Conservation (phyloP, 1,140 invertebrate species). For the Dreissena rostriformis region DNA sequence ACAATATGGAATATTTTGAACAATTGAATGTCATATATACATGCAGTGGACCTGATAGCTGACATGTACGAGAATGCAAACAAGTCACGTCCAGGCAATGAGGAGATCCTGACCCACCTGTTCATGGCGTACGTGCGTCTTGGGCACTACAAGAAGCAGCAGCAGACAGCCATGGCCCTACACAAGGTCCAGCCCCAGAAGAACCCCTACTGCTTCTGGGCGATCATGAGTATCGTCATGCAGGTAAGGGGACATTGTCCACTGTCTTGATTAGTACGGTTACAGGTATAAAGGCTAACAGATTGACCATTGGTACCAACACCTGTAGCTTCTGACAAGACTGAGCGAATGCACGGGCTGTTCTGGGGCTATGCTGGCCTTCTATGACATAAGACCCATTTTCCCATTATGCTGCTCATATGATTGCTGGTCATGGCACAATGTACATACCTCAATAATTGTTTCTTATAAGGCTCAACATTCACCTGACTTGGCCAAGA, state of each 20-base stretch:
- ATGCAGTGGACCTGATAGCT: constrained; percentile 88
- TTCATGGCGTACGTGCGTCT: constrained; percentile 98
- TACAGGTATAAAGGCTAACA: no score
- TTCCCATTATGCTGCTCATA: no score
- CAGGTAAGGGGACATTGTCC: constrained; percentile 84
- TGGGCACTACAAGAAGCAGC: constrained; percentile 94
- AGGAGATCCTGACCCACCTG: constrained; percentile 95
- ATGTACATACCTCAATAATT: not conserved
- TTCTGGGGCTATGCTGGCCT: no score
- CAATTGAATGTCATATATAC: constrained; percentile 13
- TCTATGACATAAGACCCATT: no score
- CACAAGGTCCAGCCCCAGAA: constrained; percentile 94
- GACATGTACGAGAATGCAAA: constrained; percentile 94
- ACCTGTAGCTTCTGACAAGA: no score
- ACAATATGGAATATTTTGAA: no score
- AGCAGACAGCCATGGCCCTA: constrained; percentile 92
- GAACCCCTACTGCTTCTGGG: constrained; percentile 99
- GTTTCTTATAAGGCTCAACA: constrained; percentile 78
- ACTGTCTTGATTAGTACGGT: no score
- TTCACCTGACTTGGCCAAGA: constrained; percentile 78
- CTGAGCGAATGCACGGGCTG: no score
- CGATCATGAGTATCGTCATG: constrained; percentile 97
- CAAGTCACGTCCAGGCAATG: constrained; percentile 92
- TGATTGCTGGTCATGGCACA: no score
- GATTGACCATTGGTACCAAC: no score